Evolutionary conservation across 1,140 invertebrate genomes (phyloP).

Genomic region (Brachionus sp.): DNA sequence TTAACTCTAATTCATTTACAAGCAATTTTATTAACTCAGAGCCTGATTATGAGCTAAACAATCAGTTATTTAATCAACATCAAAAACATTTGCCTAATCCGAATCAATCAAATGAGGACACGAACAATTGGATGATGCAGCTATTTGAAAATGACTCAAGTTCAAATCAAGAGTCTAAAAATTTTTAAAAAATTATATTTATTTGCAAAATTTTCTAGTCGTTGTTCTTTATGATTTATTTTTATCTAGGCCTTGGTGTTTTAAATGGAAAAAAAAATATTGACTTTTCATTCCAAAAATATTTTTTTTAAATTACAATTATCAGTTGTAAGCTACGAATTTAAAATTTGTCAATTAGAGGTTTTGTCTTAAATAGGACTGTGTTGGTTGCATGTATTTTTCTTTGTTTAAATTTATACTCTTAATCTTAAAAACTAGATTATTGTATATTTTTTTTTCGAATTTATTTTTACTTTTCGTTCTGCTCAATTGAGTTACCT

Average conservation of each 20-base stretch:
- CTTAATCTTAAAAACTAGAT: background rate
- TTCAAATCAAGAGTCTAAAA: constrained; percentile 11
- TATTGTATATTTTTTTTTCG: constrained; percentile 1
- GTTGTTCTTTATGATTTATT: background rate
- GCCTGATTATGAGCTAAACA: background rate
- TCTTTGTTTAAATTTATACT: background rate
- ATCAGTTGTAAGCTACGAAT: background rate
- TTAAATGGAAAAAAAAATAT: background rate
- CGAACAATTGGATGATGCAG: constrained; percentile 6
- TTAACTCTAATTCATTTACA: background rate
- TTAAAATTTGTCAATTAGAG: background rate
- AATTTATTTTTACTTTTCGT: background rate
- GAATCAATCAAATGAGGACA: background rate
- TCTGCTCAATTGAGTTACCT: background rate
- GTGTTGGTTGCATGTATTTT: background rate
- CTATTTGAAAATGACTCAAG: constrained; percentile 17
- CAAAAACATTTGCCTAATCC: background rate
- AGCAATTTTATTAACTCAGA: constrained; percentile 10
- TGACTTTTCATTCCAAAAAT: background rate
- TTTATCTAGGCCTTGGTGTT: background rate
- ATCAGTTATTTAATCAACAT: background rate
- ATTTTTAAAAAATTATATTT: background rate
- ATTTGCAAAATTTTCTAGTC: background rate
- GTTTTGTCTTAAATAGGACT: background rate
- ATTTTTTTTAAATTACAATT: background rate